Evolutionary conservation across 2,888 invertebrate species (phyloP).

Genomic region (Aporophyla lueneburgensis): DNA sequence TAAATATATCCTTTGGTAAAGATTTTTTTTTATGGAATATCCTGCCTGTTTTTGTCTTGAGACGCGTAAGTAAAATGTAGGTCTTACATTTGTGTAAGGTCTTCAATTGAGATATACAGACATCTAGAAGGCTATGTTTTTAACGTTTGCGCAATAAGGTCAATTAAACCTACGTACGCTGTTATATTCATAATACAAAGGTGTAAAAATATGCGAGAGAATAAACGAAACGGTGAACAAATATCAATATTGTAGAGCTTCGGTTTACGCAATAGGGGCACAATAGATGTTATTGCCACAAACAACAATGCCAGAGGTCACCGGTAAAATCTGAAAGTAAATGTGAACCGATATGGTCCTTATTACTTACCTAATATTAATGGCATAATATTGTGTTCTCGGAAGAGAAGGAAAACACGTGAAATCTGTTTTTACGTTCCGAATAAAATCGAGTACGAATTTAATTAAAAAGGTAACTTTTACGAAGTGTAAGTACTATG

Average conservation of each 20-base stretch:
- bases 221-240: constrained; percentile 42
- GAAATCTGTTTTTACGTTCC: not conserved
- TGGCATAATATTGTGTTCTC: constrained; percentile 27
- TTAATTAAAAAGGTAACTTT: constrained; percentile 35
- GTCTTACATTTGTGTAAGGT: not conserved
- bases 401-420: not conserved
- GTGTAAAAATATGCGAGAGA: constrained; percentile 1
- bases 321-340: constrained; percentile 25
- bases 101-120: not conserved
- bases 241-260: constrained; percentile 34
- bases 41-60: no score
- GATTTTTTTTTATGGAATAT: no score
- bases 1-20: no score
- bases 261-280: constrained; percentile 33
- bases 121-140: not conserved
- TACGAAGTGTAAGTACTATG: not conserved
- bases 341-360: not conserved
- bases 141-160: not conserved
- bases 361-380: constrained; percentile 33
- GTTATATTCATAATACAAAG: not conserved
- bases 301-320: constrained; percentile 36
- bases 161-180: not conserved
- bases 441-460: constrained; percentile 19
- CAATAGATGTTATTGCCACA: constrained; percentile 47
- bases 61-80: constrained; percentile 5